Evolutionary conservation across 2,797 vertebrate genomes (phyloP).

Genomic region (Platalea minor): DNA sequence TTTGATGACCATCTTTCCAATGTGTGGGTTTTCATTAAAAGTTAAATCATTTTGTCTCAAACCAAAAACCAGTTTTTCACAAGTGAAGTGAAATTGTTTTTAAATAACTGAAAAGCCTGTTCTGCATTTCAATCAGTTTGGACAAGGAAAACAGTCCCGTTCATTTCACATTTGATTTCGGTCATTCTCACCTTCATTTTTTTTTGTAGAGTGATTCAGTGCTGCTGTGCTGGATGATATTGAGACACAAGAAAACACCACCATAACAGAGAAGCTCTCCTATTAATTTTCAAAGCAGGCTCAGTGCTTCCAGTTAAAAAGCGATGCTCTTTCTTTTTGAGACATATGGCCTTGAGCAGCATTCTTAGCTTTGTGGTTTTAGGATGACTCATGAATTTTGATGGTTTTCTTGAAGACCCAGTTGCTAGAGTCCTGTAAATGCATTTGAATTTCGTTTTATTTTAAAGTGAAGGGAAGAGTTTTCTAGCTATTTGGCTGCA

Average conservation of each 20-base stretch:
- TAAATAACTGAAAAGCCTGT: not conserved
- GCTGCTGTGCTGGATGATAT: not conserved
- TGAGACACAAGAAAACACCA: not conserved
- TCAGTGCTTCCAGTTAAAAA: not conserved
- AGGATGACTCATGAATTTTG: constrained; percentile 37
- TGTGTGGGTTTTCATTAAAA: not conserved
- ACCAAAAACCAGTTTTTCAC: not conserved
- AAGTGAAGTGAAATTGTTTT: not conserved
- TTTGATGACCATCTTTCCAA: constrained; percentile 24
- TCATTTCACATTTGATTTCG: not conserved
- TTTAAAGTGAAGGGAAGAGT: not conserved
- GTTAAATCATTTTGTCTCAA: not conserved
- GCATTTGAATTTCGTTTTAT: not conserved
- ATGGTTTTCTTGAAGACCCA: not conserved
- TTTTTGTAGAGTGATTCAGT: not conserved
- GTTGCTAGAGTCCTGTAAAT: not conserved
- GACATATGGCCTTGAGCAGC: not conserved
- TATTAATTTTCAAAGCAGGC: not conserved
- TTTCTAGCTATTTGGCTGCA: not conserved
- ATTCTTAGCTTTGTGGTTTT: constrained; percentile 41
- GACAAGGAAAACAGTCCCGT: not conserved
- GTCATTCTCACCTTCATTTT: not conserved
- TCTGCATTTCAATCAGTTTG: not conserved
- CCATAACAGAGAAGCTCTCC: not conserved
- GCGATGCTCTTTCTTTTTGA: not conserved